Evolutionary conservation across 2,888 invertebrate genomes (phyloP).

Genomic region (Nomada ferruginata): DNA sequence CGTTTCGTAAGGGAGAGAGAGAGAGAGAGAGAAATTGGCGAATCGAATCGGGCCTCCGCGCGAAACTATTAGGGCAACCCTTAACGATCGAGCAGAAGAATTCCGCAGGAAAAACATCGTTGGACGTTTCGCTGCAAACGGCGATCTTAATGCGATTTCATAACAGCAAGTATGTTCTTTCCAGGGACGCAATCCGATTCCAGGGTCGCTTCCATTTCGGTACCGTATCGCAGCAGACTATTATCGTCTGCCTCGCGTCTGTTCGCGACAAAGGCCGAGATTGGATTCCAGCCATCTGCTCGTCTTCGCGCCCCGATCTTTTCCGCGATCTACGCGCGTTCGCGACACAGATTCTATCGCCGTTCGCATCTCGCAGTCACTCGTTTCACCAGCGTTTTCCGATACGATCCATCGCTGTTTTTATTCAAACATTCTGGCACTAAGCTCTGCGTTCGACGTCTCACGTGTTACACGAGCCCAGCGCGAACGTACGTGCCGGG

Average conservation of each 20-base stretch:
- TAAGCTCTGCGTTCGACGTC: background rate
- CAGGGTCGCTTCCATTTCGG: conserved; percentile 22
- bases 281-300: conserved; percentile 33
- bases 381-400: background rate
- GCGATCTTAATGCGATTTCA: conserved; percentile 9
- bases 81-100: background rate
- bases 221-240: conserved; percentile 10
- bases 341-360: background rate
- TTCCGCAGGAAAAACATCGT: background rate
- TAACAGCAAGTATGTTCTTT: background rate
- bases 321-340: conserved; percentile 3
- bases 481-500: too few relatives aligned
- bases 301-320: conserved; percentile 17
- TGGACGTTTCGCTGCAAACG: background rate
- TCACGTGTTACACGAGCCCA: background rate
- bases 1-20: too few relatives aligned
- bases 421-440: background rate
- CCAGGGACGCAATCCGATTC: conserved; percentile 16
- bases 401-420: background rate
- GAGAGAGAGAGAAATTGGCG: background rate
- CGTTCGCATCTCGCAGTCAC: conserved; percentile 5
- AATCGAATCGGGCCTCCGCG: background rate
- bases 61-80: too few relatives aligned
- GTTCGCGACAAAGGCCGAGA: conserved; percentile 29
- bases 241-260: conserved; percentile 17